Percentiles rank a stretch among this genome's conserved stretches.
Conservation (phyloP, 2,113 vertebrate genomes). For the Neogale vison region DNA sequence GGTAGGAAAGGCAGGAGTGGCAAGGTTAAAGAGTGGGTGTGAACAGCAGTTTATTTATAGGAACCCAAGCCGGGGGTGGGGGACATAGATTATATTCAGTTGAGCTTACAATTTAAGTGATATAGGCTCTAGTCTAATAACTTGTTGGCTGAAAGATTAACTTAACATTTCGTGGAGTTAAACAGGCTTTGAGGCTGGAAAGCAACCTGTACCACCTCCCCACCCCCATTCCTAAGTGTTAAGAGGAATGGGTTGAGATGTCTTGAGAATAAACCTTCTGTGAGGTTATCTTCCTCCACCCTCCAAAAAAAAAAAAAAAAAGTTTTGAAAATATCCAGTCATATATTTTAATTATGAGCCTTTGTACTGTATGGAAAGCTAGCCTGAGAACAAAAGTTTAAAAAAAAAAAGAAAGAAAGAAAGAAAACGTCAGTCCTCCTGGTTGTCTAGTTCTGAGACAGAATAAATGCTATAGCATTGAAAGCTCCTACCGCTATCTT, state of each 20-base stretch:
- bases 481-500: constrained; percentile 68
- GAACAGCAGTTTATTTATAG: constrained; percentile 85
- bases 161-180: constrained; percentile 78
- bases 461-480: constrained; percentile 55
- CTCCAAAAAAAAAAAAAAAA: constrained; percentile 1
- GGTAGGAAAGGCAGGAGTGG: constrained; percentile 75
- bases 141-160: constrained; percentile 82
- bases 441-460: constrained; percentile 55
- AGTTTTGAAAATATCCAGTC: constrained; percentile 69
- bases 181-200: constrained; percentile 55
- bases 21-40: constrained; percentile 84
- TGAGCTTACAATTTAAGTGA: constrained; percentile 82
- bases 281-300: constrained; percentile 40
- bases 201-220: background rate
- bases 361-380: constrained; percentile 67
- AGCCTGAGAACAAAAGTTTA: constrained; percentile 42
- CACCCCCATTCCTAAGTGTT: constrained; percentile 39
- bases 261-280: constrained; percentile 69
- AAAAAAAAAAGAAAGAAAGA: background rate
- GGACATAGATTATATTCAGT: constrained; percentile 79
- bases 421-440: background rate
- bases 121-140: constrained; percentile 80
- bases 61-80: constrained; percentile 70
- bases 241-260: constrained; percentile 66
- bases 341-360: constrained; percentile 76